Base-by-base conservation (phyloP, 2,888 invertebrate genomes). In the Drosophila picticornis region DNA sequence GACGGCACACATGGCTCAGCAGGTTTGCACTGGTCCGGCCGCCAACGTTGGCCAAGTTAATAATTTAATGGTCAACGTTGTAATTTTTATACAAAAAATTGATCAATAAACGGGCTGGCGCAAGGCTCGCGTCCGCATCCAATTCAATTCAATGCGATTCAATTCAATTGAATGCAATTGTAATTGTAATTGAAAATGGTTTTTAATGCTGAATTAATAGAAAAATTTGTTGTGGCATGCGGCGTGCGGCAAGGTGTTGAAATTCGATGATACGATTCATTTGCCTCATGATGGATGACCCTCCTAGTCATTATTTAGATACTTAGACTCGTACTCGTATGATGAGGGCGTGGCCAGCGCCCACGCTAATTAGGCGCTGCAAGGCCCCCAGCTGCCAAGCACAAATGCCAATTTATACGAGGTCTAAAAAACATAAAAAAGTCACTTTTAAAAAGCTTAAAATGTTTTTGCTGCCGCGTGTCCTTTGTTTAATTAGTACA, bases 11-110 rank as follows among this genome's bases (percentile, higher is more conserved):
- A 65, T 61, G 61, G 62, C 73, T 69, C 86, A 86, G 86, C 86
- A 84, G 88, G 86, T 79, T 88, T 79, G 11, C 25, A 58, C 51
- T 59, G 51, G 46, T 16, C 46, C 4, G 16, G 46, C 46, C 46
- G 46, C 57, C 61, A 40, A n/a, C 16, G 55, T 69, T 71, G 77
- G 77, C 83, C 87, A 87, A 81, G 83, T 87, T 89, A 87, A 87
- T 84, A 89, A 89, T 89, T 87, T 85, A 84, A 87, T 87, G 88
- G 85, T 72, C 77, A 88, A 70, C 84, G 87, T 57, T 87, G 88
- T 87, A 84, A 81, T 83, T 84, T 84, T 81, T 74, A 67, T 29
- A 77, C 70, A 62, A 25, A 55, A 81, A 86, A 84, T 83, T 84
- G 81, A 16, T 46, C 25, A 46, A 46, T 25, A 46, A 81, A 77